A percentile compares a stretch with the other conserved stretches of the same genome.
These are phyloP conservation scores for Scaptodrosophila latifasciaeformis DNA, from an alignment of 2,888 invertebrate species.

Conservation along the genomic window DNA sequence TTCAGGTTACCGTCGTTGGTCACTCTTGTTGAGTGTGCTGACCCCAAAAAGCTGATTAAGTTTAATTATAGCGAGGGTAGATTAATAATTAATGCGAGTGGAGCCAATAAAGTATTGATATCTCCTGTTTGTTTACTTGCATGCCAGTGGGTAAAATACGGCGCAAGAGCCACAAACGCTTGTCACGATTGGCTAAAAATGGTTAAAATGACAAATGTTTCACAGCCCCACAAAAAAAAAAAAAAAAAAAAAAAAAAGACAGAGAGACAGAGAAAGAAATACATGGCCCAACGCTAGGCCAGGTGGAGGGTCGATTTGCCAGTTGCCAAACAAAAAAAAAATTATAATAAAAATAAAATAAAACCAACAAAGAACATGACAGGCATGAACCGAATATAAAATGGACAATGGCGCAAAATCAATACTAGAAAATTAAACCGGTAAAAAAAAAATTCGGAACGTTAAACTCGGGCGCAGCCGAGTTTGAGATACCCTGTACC, in stretches of 20 bases:
- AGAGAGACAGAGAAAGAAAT: constrained; percentile 16
- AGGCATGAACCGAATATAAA: constrained; percentile 56
- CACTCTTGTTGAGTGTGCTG: too few relatives aligned
- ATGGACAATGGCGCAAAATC: constrained; percentile 46
- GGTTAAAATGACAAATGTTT: constrained; percentile 67
- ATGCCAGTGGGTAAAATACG: constrained; percentile 59
- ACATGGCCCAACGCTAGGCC: constrained; percentile 21
- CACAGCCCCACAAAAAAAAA: constrained; percentile 44
- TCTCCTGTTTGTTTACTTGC: constrained; percentile 45
- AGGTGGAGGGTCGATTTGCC: too few relatives aligned
- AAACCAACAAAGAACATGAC: constrained; percentile 60
- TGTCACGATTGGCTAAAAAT: constrained; percentile 68
- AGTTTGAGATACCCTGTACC: too few relatives aligned
- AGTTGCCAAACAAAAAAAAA: neutral
- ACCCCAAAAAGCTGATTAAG: too few relatives aligned
- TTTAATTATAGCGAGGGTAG: too few relatives aligned
- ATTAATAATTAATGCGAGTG: too few relatives aligned
- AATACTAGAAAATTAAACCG: neutral
- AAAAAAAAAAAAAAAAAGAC: too few relatives aligned
- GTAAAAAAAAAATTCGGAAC: too few relatives aligned
- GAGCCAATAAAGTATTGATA: too few relatives aligned
- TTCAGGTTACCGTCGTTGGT: too few relatives aligned
- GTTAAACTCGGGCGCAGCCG: too few relatives aligned
- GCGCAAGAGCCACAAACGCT: constrained; percentile 47
- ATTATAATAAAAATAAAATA: too few relatives aligned